Percentiles rank a stretch among this genome's conserved stretches.
Evolutionary conservation across 2,797 vertebrate genomes (phyloP).

Genomic region (Oreonectes daqikongensis): DNA sequence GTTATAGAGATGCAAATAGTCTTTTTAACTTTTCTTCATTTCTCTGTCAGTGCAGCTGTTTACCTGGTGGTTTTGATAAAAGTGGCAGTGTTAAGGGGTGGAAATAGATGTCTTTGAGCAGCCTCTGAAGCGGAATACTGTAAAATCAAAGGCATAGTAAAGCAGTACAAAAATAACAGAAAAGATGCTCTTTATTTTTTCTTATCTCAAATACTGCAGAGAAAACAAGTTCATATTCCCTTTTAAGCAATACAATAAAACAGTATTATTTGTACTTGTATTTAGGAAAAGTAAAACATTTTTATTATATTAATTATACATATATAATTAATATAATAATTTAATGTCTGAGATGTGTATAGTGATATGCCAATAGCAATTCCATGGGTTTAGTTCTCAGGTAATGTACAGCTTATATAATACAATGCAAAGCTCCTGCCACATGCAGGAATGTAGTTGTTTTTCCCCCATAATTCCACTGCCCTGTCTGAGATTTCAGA

Average conservation of each 20-base stretch:
- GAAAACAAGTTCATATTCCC: too few relatives aligned
- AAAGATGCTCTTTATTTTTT: too few relatives aligned
- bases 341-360: background rate
- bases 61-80: background rate
- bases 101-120: background rate
- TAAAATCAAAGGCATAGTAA: background rate
- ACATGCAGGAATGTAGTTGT: background rate
- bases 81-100: background rate
- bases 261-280: too few relatives aligned
- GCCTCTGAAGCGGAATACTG: background rate
- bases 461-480: background rate
- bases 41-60: background rate
- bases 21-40: slow-evolving; percentile 11
- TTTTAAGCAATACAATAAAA: too few relatives aligned
- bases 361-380: background rate
- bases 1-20: slow-evolving; percentile 52
- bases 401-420: background rate
- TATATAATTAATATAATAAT: too few relatives aligned
- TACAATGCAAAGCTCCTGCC: background rate
- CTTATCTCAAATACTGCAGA: too few relatives aligned
- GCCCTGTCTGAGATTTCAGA: background rate
- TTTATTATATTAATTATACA: too few relatives aligned
- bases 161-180: too few relatives aligned
- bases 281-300: too few relatives aligned
- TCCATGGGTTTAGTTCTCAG: background rate